Evolutionary conservation across 2,113 vertebrate genomes (phyloP).

Genomic region (Tragelaphus buxtoni): DNA sequence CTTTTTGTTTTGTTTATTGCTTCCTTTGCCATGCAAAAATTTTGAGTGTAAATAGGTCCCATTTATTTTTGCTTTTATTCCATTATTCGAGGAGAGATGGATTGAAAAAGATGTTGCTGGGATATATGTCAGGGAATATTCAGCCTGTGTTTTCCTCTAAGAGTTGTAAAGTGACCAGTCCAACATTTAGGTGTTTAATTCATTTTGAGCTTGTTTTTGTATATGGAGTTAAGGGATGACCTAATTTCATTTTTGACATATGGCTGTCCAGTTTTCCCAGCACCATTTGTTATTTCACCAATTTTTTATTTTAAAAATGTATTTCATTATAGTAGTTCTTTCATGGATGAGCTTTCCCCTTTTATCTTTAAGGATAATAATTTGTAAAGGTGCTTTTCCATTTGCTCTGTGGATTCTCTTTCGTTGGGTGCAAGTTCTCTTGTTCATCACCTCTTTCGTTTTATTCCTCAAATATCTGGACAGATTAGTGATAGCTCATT

Average conservation of each 20-base stretch:
- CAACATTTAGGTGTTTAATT: background rate
- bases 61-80: background rate
- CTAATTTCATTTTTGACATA: background rate
- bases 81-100: background rate
- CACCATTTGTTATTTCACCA: background rate
- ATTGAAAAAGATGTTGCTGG: background rate
- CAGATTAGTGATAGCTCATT: background rate
- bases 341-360: background rate
- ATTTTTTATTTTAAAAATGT: background rate
- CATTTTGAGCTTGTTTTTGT: background rate
- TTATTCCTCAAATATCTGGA: background rate
- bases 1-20: background rate
- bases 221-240: background rate
- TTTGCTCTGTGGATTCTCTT: background rate
- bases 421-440: background rate
- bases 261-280: background rate
- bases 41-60: background rate
- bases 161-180: background rate
- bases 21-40: background rate
- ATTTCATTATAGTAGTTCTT: background rate
- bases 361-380: background rate
- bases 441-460: background rate
- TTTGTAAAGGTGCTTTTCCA: background rate
- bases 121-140: background rate
- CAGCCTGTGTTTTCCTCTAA: background rate